phyloP scores from a whole-genome alignment of 2,888 invertebrate species.

The Mystacides longicornis region DNA sequence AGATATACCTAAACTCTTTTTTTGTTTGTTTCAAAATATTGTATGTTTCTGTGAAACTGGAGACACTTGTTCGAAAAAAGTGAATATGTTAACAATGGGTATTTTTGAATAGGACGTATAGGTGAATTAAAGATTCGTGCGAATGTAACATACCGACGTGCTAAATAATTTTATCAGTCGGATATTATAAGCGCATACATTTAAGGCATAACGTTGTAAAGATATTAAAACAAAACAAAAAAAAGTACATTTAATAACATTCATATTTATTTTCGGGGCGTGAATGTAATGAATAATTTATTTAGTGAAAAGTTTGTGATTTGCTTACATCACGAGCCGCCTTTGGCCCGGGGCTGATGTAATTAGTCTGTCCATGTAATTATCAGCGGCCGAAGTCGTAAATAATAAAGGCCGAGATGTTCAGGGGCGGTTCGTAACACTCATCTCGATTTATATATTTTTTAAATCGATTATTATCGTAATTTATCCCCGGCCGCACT shows the following conservation, averaged over 20 bases:
- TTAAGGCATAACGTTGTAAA: no score
- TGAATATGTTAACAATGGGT: no score
- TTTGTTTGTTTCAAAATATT: no score
- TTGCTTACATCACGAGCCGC: slow-evolving; percentile 20
- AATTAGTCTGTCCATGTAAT: slow-evolving; percentile 49
- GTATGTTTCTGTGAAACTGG: no score
- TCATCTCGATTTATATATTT: slow-evolving; percentile 15
- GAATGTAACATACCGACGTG: no score
- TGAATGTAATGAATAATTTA: slow-evolving; percentile 5
- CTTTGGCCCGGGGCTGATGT: slow-evolving; percentile 39
- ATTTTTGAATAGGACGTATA: no score
- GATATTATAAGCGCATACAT: no score
- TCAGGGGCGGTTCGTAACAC: slow-evolving; percentile 19
- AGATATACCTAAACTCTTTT: no score
- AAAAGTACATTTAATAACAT: slow-evolving; percentile 1
- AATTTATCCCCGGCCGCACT: slow-evolving; percentile 1
- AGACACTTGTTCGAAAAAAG: no score
- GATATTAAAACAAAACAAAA: no score
- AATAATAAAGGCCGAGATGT: slow-evolving; percentile 34
- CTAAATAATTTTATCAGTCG: no score
- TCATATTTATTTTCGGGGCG: slow-evolving; percentile 8
- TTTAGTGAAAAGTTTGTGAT: slow-evolving; percentile 14
- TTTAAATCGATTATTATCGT: slow-evolving; percentile 16
- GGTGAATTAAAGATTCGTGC: no score
- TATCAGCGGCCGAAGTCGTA: slow-evolving; percentile 38